These are phyloP conservation scores for cattle (Bos taurus) DNA, from an alignment of 2,113 vertebrate species.

Conservation along the genomic window ARS-UCD2.0 NC_037357.1:30465501-30466000, in stretches of 20 bases:
- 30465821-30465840: background rate
- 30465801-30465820: background rate
- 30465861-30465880: background rate
- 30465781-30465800: background rate
- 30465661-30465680: background rate
- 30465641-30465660: background rate
- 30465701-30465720: background rate
- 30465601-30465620: background rate
- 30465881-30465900: background rate
- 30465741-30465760: background rate
- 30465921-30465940: background rate
- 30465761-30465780: background rate
- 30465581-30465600: background rate
- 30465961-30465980: background rate
- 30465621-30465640: background rate
- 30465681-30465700: background rate
- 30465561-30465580: background rate
- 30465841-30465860: background rate
- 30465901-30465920: background rate
- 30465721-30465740: background rate
- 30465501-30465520: background rate
- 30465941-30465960: background rate
- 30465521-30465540: background rate
- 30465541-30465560: background rate
- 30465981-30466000: background rate